Conservation (phyloP, 2,888 invertebrate species). For the Nephrotoma guestfalica region DNA sequence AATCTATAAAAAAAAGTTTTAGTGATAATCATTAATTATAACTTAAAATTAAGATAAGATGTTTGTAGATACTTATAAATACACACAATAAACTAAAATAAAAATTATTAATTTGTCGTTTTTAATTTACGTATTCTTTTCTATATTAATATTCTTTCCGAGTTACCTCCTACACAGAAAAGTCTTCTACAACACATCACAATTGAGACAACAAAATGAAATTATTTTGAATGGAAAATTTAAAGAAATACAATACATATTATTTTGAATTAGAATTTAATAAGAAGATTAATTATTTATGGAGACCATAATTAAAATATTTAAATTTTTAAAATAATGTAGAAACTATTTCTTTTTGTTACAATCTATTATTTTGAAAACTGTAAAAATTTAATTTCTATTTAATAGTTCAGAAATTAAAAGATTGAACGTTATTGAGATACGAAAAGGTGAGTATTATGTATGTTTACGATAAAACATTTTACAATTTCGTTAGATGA, state of each 20-base stretch:
- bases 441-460: no score
- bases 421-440: background rate
- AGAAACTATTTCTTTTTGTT: background rate
- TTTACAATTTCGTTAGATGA: no score
- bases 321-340: background rate
- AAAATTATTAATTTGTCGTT: background rate
- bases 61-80: slow-evolving; percentile 1
- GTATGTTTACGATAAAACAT: no score
- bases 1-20: background rate
- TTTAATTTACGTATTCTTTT: background rate
- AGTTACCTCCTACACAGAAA: background rate
- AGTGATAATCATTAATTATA: slow-evolving; percentile 2
- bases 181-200: background rate
- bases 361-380: background rate
- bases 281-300: background rate
- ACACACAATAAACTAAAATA: background rate
- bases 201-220: background rate
- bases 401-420: background rate
- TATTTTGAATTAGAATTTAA: background rate
- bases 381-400: background rate
- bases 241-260: background rate
- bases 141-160: background rate
- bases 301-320: background rate
- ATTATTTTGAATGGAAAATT: background rate
- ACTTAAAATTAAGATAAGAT: background rate